phyloP scores from a whole-genome alignment of 2,888 invertebrate genomes.

The Cepaea hortensis region DNA sequence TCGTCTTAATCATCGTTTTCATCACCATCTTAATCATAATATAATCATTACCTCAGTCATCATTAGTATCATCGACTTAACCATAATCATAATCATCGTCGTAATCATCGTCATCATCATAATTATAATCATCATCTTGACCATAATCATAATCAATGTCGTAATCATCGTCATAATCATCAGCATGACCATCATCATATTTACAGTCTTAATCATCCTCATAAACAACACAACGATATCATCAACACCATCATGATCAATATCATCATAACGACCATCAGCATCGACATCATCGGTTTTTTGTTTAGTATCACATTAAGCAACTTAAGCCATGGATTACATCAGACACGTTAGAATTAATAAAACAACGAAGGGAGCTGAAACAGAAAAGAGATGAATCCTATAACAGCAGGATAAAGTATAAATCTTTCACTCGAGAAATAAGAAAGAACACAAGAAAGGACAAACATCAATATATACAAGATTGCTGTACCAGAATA shows the following conservation, averaged over 20 bases:
- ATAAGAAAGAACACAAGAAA: too few relatives aligned
- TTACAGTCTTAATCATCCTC: background rate
- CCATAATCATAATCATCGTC: background rate
- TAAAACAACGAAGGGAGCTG: too few relatives aligned
- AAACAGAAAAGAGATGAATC: too few relatives aligned
- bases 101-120: too few relatives aligned
- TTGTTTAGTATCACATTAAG: too few relatives aligned
- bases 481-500: too few relatives aligned
- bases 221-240: background rate
- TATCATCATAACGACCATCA: background rate
- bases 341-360: too few relatives aligned
- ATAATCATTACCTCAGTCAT: background rate
- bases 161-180: background rate
- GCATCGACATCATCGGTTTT: background rate
- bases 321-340: too few relatives aligned
- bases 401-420: too few relatives aligned
- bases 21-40: background rate
- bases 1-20: background rate
- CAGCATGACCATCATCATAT: background rate
- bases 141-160: background rate
- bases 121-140: background rate
- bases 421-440: too few relatives aligned
- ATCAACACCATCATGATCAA: background rate
- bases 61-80: background rate
- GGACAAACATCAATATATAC: too few relatives aligned